A percentile compares a stretch with the other conserved stretches of the same genome.
These are phyloP conservation scores for Myotis pilosus DNA, from an alignment of 2,797 vertebrate genomes.

Conservation along the genomic window DNA sequence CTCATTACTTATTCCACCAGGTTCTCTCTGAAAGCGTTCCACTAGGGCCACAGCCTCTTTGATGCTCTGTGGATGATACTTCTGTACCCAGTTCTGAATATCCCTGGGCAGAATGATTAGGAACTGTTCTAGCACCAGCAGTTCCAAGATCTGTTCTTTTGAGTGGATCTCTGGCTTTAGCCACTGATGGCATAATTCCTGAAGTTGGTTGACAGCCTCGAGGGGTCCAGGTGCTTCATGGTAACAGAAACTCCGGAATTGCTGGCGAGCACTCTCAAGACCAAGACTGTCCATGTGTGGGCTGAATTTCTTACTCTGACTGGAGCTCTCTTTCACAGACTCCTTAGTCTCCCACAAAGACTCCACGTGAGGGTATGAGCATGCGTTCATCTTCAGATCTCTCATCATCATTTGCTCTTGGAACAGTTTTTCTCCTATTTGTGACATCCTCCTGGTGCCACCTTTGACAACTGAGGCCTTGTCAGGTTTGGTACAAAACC, in stretches of 20 bases:
- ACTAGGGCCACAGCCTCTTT: slow-evolving; percentile 58
- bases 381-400: neutral
- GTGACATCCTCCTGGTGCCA: neutral
- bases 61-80: slow-evolving; percentile 53
- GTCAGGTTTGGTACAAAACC: neutral
- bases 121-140: slow-evolving; percentile 65
- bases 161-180: slow-evolving; percentile 64
- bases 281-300: neutral
- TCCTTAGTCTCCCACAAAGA: neutral
- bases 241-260: slow-evolving; percentile 48
- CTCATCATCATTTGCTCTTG: slow-evolving; percentile 22
- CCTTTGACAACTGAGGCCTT: neutral
- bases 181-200: slow-evolving; percentile 64
- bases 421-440: slow-evolving; percentile 12
- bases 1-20: neutral
- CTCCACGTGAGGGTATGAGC: neutral
- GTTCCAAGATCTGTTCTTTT: slow-evolving; percentile 65
- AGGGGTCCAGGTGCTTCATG: neutral
- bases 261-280: slow-evolving; percentile 14
- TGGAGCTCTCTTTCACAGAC: neutral
- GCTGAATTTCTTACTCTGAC: neutral
- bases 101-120: slow-evolving; percentile 52
- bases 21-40: slow-evolving; percentile 9
- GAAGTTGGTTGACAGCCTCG: slow-evolving; percentile 33
- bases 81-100: slow-evolving; percentile 47